Evolutionary conservation across 2,888 invertebrate genomes (phyloP).

Genomic region (Limnephilus rhombicus): DNA sequence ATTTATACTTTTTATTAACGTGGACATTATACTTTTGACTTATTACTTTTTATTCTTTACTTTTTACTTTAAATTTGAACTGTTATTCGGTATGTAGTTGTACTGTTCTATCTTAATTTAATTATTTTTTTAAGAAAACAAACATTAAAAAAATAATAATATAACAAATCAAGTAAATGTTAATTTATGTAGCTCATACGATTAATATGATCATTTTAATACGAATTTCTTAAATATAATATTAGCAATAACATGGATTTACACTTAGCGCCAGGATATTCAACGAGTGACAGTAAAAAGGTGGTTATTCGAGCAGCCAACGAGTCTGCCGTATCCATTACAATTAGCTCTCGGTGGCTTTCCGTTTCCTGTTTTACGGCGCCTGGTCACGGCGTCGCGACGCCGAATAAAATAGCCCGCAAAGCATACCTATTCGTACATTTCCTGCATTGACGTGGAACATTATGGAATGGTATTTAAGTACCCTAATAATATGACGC

Average conservation of each 20-base stretch:
- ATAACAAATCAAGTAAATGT: too few species aligned
- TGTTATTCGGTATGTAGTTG: too few species aligned
- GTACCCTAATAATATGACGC: neutral
- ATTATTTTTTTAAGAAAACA: too few species aligned
- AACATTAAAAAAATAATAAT: too few species aligned
- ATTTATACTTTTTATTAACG: too few species aligned
- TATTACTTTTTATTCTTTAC: too few species aligned
- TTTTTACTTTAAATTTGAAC: too few species aligned
- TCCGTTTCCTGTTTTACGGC: constrained; percentile 63
- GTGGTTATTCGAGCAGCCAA: constrained; percentile 6
- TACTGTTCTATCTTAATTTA: too few species aligned
- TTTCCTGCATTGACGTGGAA: neutral
- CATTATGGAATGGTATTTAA: neutral
- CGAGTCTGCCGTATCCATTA: constrained; percentile 45
- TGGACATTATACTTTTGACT: too few species aligned
- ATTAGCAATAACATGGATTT: neutral
- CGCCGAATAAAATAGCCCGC: constrained; percentile 19
- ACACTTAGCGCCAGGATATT: neutral
- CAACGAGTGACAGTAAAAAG: constrained; percentile 25
- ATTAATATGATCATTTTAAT: too few species aligned
- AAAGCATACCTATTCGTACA: neutral
- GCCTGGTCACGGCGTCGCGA: constrained; percentile 54
- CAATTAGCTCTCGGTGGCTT: constrained; percentile 55
- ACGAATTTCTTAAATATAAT: neutral
- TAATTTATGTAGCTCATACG: too few species aligned